Conservation (phyloP, 2,888 invertebrate genomes). For the Chirona hameri region DNA sequence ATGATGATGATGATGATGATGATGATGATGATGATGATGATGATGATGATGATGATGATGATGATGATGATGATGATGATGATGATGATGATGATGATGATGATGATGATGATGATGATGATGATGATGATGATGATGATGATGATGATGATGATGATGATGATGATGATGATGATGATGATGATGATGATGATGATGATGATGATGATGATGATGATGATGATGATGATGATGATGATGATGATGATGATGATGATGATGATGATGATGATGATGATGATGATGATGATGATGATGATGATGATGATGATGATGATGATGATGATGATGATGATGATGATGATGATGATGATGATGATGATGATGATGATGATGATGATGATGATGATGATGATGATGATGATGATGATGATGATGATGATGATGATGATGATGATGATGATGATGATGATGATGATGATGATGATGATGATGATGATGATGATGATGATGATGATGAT, state of each 20-base stretch:
- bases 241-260: conserved; percentile 22
- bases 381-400: conserved; percentile 22
- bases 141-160: conserved; percentile 22
- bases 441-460: conserved; percentile 22
- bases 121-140: conserved; percentile 22
- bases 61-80: conserved; percentile 22
- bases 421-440: conserved; percentile 22
- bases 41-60: conserved; percentile 22
- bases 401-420: conserved; percentile 22
- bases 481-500: conserved; percentile 22
- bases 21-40: conserved; percentile 22
- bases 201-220: conserved; percentile 22
- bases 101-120: conserved; percentile 22
- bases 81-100: conserved; percentile 22
- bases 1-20: conserved; percentile 22
- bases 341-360: conserved; percentile 22
- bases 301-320: conserved; percentile 22
- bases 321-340: conserved; percentile 22
- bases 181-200: conserved; percentile 22
- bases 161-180: conserved; percentile 22
- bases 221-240: conserved; percentile 22
- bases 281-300: conserved; percentile 22
- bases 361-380: conserved; percentile 22
- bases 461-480: conserved; percentile 22
- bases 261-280: conserved; percentile 22